Conservation (phyloP, 2,113 vertebrate genomes). For the Alethe diademata region DNA sequence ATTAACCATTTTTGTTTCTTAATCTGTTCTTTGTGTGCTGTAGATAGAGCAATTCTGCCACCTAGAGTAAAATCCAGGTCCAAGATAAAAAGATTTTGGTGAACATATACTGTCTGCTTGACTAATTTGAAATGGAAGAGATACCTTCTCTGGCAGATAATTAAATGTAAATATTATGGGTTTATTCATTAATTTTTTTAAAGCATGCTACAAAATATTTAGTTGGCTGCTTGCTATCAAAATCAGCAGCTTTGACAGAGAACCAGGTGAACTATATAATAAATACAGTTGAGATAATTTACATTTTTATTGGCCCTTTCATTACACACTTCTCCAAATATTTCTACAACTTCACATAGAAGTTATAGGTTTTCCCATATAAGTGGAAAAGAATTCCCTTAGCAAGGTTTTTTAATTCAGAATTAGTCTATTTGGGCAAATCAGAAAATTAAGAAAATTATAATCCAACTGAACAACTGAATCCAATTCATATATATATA, state of each 20-base stretch:
- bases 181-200: neutral
- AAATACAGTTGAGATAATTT: neutral
- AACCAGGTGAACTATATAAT: neutral
- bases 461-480: neutral
- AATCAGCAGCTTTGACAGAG: neutral
- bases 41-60: conserved; percentile 64
- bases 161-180: conserved; percentile 11
- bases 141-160: neutral
- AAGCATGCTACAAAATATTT: neutral
- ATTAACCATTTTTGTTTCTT: conserved; percentile 57
- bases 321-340: neutral
- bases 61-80: conserved; percentile 43
- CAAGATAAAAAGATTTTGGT: neutral
- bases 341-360: neutral
- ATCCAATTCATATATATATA: neutral
- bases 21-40: neutral
- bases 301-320: conserved; percentile 14
- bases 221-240: neutral
- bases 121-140: neutral
- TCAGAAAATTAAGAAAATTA: neutral
- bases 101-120: neutral
- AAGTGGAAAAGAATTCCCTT: neutral
- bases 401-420: neutral
- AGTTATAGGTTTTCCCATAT: neutral
- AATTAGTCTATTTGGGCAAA: neutral